phyloP scores from a whole-genome alignment of 2,113 vertebrate genomes.

The Papio anubis region DNA sequence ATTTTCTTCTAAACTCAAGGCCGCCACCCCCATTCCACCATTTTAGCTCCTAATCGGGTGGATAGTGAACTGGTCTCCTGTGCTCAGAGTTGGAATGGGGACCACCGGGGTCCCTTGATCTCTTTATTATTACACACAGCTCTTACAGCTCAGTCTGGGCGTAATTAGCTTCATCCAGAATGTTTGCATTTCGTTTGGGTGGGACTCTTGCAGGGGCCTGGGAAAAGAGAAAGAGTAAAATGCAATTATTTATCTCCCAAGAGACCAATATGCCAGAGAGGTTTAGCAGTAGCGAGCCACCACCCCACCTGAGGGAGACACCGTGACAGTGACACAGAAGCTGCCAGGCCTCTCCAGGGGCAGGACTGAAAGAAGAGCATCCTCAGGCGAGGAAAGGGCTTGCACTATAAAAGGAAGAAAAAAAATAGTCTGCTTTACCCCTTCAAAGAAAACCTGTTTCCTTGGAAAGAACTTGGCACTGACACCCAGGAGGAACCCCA shows the following conservation, averaged over 20 bases:
- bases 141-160: background rate
- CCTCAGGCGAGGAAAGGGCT: background rate
- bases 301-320: too few species aligned
- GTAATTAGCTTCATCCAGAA: rapidly evolving
- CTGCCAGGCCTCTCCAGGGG: background rate
- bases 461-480: too few species aligned
- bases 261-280: background rate
- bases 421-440: too few species aligned
- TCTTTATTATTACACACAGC: rapidly evolving
- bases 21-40: background rate
- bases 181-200: background rate
- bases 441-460: too few species aligned
- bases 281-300: too few species aligned
- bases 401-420: too few species aligned
- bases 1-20: too few species aligned
- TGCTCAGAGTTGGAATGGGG: background rate
- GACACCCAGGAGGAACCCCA: too few species aligned
- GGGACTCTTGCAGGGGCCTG: background rate
- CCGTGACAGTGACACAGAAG: background rate
- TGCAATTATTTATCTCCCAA: background rate
- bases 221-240: too few species aligned
- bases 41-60: background rate
- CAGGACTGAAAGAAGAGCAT: background rate
- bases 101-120: rapidly evolving
- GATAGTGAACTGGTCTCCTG: too few species aligned